Evolutionary conservation across 2,797 vertebrate genomes (phyloP), one percentile per base, ranked within the genome.

Genomic region (Gymnothorax javanicus): DNA sequence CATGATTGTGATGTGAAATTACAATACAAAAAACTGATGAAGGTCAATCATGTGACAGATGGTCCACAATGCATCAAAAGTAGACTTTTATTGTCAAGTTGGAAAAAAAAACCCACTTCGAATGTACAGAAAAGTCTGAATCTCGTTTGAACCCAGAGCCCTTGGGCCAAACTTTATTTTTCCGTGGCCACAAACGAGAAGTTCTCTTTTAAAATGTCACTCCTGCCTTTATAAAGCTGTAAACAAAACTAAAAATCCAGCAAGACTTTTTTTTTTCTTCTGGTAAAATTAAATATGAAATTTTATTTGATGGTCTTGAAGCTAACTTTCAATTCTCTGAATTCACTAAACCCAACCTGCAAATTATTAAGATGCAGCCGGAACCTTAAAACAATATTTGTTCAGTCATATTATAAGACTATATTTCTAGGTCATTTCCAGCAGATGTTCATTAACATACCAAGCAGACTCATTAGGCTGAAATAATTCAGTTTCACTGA

Each of bases 81-180:
- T 96, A 96, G 94, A 97, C 94, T 95, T 97, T 97, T 97, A 97
- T 97, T 97, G 95, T 95, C 94, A 94, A 96, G 96, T 95, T 94
- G 94, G 91, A 90, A 94, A 95, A 95, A 95, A 93, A 95, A 94
- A 73, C 81, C 94, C 95, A 93, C 94, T 93, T 95, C 95, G 94
- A 94, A 94, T 95, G 93, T 96, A 96, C 96, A 96, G 95, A 96
- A 96, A 95, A 96, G 94, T 94, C 89, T 87, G 85, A 88, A 87
- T 90, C 89, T 89, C 86, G 88, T 91, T 89, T 89, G 85, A 90
- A 89, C 90, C 87, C 84, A 87, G 83, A 81, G 89, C 81, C 56
- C 81, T 85, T 27, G 60, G 87, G 20, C 50, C 54, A 67, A 75
- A 52, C 85, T 90, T 86, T 62, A 75, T 52, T 27, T 81, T 88